Conservation (phyloP, 1,140 invertebrate genomes). For the Pseudomyrmex sp. region DNA sequence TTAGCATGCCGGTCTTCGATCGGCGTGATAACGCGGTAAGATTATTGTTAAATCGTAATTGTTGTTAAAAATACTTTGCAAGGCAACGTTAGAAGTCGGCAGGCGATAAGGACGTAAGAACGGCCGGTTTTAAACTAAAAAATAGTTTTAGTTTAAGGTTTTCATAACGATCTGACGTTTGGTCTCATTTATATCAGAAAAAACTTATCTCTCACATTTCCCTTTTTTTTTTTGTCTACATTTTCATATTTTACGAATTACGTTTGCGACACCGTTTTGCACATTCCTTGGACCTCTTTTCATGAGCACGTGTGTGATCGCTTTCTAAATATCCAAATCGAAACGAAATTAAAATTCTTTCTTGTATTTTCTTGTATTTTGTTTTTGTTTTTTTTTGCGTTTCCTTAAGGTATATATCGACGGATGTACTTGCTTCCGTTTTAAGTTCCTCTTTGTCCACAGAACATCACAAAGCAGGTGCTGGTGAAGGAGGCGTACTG, state of each 20-base stretch:
- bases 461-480: conserved; percentile 97
- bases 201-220: no score
- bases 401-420: conserved; percentile 23
- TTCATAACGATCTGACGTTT: no score
- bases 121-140: no score
- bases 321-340: neutral
- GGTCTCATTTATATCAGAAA: neutral
- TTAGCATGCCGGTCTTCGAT: conserved; percentile 96
- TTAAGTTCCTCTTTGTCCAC: conserved; percentile 86
- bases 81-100: conserved; percentile 2
- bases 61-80: neutral
- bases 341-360: conserved; percentile 23
- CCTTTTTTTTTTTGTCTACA: no score
- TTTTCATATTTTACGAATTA: no score
- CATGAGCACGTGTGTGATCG: neutral
- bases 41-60: neutral
- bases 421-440: conserved; percentile 71
- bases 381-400: neutral
- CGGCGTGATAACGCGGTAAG: conserved; percentile 91
- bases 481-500: conserved; percentile 97
- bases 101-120: neutral
- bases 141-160: no score
- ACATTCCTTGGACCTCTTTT: neutral
- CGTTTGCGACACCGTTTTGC: no score
- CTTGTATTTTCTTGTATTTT: no score